Evolutionary conservation across 1,140 invertebrate species (phyloP), one percentile per base, ranked within the genome.

Genomic region (Ooceraea biroi): DNA sequence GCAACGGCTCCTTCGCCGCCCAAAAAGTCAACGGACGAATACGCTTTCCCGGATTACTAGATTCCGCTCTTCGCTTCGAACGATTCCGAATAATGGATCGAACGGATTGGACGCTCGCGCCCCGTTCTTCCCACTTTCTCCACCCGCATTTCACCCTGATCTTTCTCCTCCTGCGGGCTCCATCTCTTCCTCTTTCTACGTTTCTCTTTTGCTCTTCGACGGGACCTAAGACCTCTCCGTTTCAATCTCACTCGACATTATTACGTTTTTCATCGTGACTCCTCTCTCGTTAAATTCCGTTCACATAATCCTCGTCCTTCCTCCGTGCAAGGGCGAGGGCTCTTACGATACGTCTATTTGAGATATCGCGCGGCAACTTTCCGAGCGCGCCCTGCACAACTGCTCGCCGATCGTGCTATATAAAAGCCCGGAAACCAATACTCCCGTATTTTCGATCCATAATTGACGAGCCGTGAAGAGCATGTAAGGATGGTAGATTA

Each of bases 1-100:
- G 36, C 22, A 27, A 14, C 8, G 36, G 55, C 68, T n/a, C n/a
- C 60, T 44, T 55, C 68, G 68, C 46, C 60, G 30, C 66, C 63
- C 27, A 52, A 82, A 69, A 77, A 87, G 85, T 86, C 85, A 83
- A 61, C 82, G 84, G 61, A 48, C 25, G 69, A 87, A 63, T 61
- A 61, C 82, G 82, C 57, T 65, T 83, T 7, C 50, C 44, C 85
- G 85, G 85, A 86, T 87, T 87, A 87, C 71, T 30, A 71, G 78
- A 61, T 87, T 87, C 58, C 77, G 82, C 85, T 87, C 58, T 87
- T 87, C 80, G 66, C 71, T 68, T 58, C 17, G 82, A 44, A 69
- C 78, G 71, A 83, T 57, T 55, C 10, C 36, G 85, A 66, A 87
- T 87, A 87, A 87, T 76, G 63, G 71, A 87, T 87, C 57, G 50